A percentile compares a stretch with the other conserved stretches of the same genome.
These are phyloP conservation scores for Glaucopsyche alexis DNA, from an alignment of 2,888 invertebrate genomes.

Conservation along the genomic window DNA sequence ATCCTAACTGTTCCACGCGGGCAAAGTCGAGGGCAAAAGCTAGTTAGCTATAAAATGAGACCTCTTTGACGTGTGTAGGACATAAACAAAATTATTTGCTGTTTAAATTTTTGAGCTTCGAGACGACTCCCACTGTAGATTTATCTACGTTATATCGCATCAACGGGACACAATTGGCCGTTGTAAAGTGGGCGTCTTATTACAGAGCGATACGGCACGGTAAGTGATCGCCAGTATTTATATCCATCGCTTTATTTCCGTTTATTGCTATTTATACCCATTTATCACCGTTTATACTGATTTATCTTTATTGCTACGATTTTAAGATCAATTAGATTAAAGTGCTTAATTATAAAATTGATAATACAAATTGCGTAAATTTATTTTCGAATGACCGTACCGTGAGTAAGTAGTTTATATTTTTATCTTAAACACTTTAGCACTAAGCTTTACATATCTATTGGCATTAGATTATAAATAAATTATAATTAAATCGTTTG, in stretches of 20 bases:
- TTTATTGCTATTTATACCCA: conserved; percentile 25
- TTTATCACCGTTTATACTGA: conserved; percentile 25
- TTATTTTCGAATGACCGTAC: not conserved
- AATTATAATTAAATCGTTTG: not conserved
- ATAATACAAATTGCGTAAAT: not conserved
- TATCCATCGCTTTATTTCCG: conserved; percentile 21
- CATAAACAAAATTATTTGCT: too few relatives aligned
- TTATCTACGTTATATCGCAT: conserved; percentile 3
- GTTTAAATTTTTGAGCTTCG: too few relatives aligned
- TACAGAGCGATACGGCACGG: conserved; percentile 26
- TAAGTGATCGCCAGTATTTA: conserved; percentile 27
- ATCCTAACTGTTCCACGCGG: too few relatives aligned
- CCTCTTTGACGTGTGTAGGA: too few relatives aligned
- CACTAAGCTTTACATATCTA: not conserved
- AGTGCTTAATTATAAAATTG: conserved; percentile 28
- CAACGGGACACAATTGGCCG: conserved; percentile 25
- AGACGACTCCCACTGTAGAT: too few relatives aligned
- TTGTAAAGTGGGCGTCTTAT: conserved; percentile 29
- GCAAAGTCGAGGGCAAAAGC: too few relatives aligned
- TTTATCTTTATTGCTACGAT: conserved; percentile 32
- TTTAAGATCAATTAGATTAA: conserved; percentile 32
- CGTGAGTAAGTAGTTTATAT: not conserved
- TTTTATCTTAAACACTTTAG: not conserved
- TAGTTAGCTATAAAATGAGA: too few relatives aligned
- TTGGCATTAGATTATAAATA: not conserved